Conservation (phyloP, 2,797 vertebrate genomes). For the Alca torda region DNA sequence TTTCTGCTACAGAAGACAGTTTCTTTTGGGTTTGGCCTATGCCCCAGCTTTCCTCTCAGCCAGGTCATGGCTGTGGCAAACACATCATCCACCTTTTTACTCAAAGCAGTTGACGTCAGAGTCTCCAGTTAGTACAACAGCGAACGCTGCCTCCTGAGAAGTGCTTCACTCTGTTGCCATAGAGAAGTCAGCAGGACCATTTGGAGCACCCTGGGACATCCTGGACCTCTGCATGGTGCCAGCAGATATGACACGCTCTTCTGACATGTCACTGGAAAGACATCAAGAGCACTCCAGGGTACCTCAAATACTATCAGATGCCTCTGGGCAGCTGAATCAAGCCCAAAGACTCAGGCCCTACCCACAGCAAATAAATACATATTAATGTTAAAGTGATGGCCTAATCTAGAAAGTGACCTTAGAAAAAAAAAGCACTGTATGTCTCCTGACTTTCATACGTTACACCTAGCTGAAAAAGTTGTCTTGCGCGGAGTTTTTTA, state of each 20-base stretch:
- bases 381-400: neutral
- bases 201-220: neutral
- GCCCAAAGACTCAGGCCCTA: neutral
- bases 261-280: neutral
- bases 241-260: neutral
- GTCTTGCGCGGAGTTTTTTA: neutral
- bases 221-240: neutral
- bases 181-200: conserved; percentile 8
- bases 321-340: neutral
- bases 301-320: neutral
- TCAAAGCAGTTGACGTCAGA: neutral
- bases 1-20: neutral
- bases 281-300: neutral
- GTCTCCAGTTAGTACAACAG: neutral
- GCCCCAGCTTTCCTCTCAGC: neutral
- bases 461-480: neutral
- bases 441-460: neutral
- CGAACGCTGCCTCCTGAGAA: neutral
- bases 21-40: neutral
- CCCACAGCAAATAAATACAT: neutral
- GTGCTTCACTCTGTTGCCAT: neutral
- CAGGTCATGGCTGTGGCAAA: neutral
- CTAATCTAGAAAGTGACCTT: neutral
- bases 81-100: neutral
- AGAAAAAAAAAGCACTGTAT: neutral